Evolutionary conservation across 2,113 vertebrate genomes (phyloP).

Genomic region (Harpagus bidentatus): DNA sequence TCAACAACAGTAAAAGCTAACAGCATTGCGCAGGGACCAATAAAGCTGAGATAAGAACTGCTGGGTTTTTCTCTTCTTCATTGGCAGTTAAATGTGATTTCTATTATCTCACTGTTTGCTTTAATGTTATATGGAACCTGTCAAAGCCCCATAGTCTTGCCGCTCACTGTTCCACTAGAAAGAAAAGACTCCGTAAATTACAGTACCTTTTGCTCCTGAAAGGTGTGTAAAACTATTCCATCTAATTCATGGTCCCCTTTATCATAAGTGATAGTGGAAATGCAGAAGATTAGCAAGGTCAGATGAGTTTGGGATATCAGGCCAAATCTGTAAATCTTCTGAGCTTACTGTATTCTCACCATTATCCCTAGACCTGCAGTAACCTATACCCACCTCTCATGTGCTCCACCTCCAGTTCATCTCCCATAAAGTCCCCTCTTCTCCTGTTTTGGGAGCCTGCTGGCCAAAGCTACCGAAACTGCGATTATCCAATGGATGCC

Average conservation of each 20-base stretch:
- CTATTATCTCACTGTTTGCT: conserved; percentile 61
- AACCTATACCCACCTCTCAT: neutral
- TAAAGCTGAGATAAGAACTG: conserved; percentile 48
- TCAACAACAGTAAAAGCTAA: conserved; percentile 43
- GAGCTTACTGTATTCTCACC: neutral
- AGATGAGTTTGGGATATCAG: conserved; percentile 42
- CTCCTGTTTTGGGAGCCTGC: neutral
- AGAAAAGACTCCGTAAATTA: conserved; percentile 13
- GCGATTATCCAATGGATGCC: neutral
- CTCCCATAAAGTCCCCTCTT: neutral
- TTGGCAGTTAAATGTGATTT: conserved; percentile 60
- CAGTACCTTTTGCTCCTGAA: conserved; percentile 23
- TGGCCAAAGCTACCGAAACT: neutral
- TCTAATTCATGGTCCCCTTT: conserved; percentile 47
- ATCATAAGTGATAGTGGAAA: conserved; percentile 51
- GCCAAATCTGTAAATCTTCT: conserved; percentile 31
- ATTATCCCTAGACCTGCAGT: neutral
- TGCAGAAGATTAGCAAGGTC: conserved; percentile 52
- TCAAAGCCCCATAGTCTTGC: conserved; percentile 22
- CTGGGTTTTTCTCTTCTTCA: conserved; percentile 45
- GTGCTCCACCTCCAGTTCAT: neutral
- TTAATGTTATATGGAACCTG: conserved; percentile 63
- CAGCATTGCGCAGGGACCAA: neutral
- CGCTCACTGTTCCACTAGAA: neutral
- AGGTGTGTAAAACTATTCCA: conserved; percentile 41